Evolutionary conservation across 2,797 vertebrate genomes (phyloP), one percentile per base, ranked within the genome.

Genomic region (Ataeniobius toweri): DNA sequence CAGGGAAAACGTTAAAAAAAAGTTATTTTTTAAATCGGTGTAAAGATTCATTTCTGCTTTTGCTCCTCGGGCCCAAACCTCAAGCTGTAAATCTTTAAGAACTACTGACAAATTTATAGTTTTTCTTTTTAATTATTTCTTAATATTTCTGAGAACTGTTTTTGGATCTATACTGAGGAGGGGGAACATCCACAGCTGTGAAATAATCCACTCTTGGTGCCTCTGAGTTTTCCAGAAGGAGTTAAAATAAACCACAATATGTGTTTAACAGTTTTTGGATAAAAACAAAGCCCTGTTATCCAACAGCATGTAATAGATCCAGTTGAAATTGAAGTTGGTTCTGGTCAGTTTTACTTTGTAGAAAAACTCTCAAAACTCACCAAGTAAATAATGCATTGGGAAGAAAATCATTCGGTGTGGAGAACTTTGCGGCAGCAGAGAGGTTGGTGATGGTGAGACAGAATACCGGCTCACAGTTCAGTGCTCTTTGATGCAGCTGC

Each of bases 381-480:
- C 20, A 24, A 46, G n/a, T 58, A 26, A 68, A 31, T 63, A 39
- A 71, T 46, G 46, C 5, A 44, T 7, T 8, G 56, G 3, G 55
- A 58, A 82, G 50, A 31, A 78, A 46, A 20, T 44, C 6, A n/a
- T 58, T 5, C n/a, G 51, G 44, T 10, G 22, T 6, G 22, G 14
- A 28, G 74, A 67, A 36, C 55, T 73, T 36, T 65, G 61, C 74
- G 59, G 75, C 59, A 0, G 31, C 10, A 0, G 6, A 56, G 73
- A 69, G 58, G 26, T 50, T 51, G 74, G 24, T 78, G 78, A 82
- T 74, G 79, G 84, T 20, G 76, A 61, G 70, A 74, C 56, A 4
- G 39, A 68, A 74, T 50, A 75, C 80, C 74, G 36, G 79, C 82
- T 63, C 8, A 5, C 53, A 79, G 73, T 48, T 78, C 5, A 77